Evolutionary conservation across 2,888 invertebrate species (phyloP), one percentile per base, ranked within the genome.

Genomic region (Pristionchus fissidentatus): DNA sequence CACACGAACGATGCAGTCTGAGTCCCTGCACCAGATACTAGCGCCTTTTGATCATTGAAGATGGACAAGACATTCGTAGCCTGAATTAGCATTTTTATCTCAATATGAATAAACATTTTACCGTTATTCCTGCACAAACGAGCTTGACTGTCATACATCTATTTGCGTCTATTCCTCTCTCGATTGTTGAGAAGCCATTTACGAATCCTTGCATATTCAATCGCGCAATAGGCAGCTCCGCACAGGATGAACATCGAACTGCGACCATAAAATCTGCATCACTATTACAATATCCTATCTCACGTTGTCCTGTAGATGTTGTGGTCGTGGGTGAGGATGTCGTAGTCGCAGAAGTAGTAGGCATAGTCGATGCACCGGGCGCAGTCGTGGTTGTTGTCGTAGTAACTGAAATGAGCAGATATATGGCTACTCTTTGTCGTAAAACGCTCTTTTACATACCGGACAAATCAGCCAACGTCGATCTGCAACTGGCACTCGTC

Each of bases 241-340:
- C 10, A 29, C 80, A 81, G 0, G 62, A 41, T 1, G 80, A 81
- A 19, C 80, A 81, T 0, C 10, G 26, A n/a, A 62, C 80, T 81
- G 32, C 15, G 62, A 32, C 26, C 3, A 26, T 73, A 22, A 5
- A 35, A 3, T 38, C 15, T 57, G 57, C n/a, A n/a, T n/a, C n/a
- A n/a, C n/a, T n/a, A n/a, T n/a, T n/a, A n/a, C n/a, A n/a, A 57
- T 29, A 15, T 46, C 46, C 26, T 43, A 49, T 46, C 79, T 29
- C 22, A 79, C 80, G 32, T 8, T 32, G 43, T 7, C 62, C 80
- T 22, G 41, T 43, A 5, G 22, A 43, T 22, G 79, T 38, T 32
- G 62, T 81, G 41, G 80, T 81, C 8, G 80, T 81, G n/a, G n/a
- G n/a, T 13, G 80, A 62, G 13, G 80, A 35, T 10, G 79, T 38